phyloP scores from a whole-genome alignment of 2,888 invertebrate species.

The Trissonchulus sp. region DNA sequence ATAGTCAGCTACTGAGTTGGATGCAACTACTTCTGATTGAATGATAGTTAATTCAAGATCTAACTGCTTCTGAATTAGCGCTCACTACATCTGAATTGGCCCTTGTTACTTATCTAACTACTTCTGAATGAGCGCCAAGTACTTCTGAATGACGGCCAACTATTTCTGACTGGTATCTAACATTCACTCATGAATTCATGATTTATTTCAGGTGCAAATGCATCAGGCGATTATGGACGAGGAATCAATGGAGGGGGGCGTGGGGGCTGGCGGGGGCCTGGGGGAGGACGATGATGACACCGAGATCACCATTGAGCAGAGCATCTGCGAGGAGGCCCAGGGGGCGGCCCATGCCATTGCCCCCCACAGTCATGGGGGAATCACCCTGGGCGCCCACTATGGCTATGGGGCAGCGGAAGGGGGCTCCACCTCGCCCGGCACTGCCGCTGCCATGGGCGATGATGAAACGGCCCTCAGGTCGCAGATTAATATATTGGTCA shows the following conservation, averaged over 20 bases:
- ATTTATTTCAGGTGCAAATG: conserved; percentile 16
- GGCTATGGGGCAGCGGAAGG: background rate
- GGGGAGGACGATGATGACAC: conserved; percentile 22
- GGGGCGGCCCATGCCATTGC: background rate
- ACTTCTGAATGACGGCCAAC: no score
- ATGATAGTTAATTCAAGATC: no score
- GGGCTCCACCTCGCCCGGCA: background rate
- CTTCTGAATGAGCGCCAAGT: no score
- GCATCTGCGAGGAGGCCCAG: background rate
- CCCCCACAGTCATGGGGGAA: background rate
- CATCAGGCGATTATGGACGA: conserved; percentile 20
- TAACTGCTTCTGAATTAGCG: no score
- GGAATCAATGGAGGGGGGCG: no score
- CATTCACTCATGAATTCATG: background rate
- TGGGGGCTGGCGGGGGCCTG: no score
- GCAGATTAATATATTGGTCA: conserved; percentile 21
- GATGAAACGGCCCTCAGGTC: conserved; percentile 8
- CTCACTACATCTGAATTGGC: no score
- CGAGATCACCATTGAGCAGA: conserved; percentile 22
- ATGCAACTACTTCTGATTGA: no score
- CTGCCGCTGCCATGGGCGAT: background rate
- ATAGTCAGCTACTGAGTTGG: no score
- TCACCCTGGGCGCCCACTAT: background rate
- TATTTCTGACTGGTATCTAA: no score
- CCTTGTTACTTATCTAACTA: no score